phyloP scores from a whole-genome alignment of 1,140 invertebrate species.

The Caenorhabditis tropicalis region DNA sequence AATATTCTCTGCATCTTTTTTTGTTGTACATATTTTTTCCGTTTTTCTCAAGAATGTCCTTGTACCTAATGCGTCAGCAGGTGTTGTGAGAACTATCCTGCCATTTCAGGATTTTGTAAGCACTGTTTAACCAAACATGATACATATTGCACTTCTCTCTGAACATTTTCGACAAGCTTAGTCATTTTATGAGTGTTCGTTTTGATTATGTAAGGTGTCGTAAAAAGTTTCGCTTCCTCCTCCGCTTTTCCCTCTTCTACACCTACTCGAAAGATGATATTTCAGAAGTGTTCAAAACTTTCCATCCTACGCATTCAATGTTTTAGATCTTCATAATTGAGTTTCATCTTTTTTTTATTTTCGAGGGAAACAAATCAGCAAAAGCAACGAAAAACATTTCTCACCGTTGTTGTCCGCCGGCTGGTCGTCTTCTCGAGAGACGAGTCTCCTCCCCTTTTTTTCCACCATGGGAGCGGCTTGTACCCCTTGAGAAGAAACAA shows the following conservation, averaged over 20 bases:
- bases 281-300: background rate
- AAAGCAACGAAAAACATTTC: no score
- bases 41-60: background rate
- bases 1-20: background rate
- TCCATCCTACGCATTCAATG: background rate
- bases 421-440: background rate
- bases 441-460: constrained; percentile 14
- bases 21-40: no score
- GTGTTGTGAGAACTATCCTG: constrained; percentile 27
- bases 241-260: no score
- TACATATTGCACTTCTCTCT: background rate
- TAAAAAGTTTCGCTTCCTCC: background rate
- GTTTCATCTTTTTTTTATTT: background rate
- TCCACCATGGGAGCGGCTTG: constrained; percentile 16
- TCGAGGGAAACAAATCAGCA: no score
- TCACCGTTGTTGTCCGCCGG: background rate
- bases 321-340: no score
- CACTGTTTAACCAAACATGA: constrained; percentile 1
- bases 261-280: constrained; percentile 9
- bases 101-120: background rate
- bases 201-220: constrained; percentile 20
- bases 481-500: constrained; percentile 16
- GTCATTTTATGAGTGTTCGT: constrained; percentile 22
- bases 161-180: background rate
- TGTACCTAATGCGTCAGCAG: constrained; percentile 24